Conservation (phyloP, 1,140 invertebrate genomes). For the Drosophila seguyi region DNA sequence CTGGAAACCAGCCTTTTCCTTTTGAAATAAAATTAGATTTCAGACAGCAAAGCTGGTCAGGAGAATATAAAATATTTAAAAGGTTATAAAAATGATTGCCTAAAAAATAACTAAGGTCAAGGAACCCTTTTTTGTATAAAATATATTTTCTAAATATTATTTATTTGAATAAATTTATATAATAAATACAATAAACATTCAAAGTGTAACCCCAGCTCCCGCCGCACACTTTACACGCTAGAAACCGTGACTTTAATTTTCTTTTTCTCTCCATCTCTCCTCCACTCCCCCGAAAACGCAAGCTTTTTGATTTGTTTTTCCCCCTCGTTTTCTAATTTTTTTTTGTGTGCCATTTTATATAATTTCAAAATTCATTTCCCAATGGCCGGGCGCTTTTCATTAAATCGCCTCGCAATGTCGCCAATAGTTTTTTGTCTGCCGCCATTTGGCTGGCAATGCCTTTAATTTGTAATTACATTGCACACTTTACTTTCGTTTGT, state of each 20-base stretch:
- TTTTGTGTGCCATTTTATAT: conserved; percentile 62
- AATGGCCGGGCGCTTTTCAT: conserved; percentile 76
- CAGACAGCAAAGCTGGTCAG: fast-evolving
- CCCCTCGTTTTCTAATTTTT: conserved; percentile 44
- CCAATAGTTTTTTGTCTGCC: conserved; percentile 50
- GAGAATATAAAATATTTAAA: too few species aligned
- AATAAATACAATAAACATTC: background rate
- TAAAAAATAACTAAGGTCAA: background rate
- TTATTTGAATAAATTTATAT: background rate
- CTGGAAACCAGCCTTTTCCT: background rate
- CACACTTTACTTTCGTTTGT: conserved; percentile 78
- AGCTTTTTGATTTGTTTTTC: conserved; percentile 73
- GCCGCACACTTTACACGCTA: conserved; percentile 77
- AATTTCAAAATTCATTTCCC: conserved; percentile 76
- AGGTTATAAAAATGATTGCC: background rate
- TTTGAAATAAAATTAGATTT: background rate
- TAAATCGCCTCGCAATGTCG: conserved; percentile 74
- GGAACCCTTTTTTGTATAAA: fast-evolving
- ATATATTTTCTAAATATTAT: background rate
- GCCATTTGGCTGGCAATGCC: conserved; percentile 37
- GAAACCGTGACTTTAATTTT: conserved; percentile 83
- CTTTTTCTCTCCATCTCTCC: conserved; percentile 37
- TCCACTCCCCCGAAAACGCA: conserved; percentile 17
- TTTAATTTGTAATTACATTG: conserved; percentile 81
- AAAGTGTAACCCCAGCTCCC: conserved; percentile 16